A percentile compares a stretch with the other conserved stretches of the same genome.
These are phyloP conservation scores for Tetramorium bicarinatum DNA, from an alignment of 2,888 invertebrate genomes.

Conservation along the genomic window DNA sequence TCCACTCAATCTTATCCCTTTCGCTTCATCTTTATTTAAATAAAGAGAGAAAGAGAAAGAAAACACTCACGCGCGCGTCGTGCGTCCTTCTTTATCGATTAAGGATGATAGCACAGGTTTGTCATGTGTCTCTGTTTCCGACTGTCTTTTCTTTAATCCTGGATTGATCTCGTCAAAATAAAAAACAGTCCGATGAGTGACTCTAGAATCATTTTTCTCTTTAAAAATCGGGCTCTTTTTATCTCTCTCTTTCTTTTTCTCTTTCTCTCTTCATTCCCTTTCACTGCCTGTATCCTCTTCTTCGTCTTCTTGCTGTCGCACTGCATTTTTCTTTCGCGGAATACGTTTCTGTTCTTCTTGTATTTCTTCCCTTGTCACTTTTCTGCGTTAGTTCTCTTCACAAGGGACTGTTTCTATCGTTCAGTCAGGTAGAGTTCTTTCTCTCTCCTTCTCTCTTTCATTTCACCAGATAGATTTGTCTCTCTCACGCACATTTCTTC, in stretches of 20 bases:
- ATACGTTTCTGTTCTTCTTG: constrained; percentile 25
- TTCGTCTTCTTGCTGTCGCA: not conserved
- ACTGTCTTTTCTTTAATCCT: not conserved
- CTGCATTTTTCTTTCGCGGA: constrained; percentile 29
- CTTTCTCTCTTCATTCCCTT: not conserved
- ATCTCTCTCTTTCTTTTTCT: not conserved
- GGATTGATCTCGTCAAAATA: too few species aligned
- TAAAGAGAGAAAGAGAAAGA: not conserved
- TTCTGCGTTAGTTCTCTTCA: not conserved
- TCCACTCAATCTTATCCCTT: constrained; percentile 15
- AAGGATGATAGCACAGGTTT: constrained; percentile 16
- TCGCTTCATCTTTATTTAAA: not conserved
- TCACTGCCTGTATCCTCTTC: not conserved
- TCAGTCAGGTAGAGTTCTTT: constrained; percentile 16
- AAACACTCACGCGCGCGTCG: constrained; percentile 15
- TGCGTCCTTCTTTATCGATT: constrained; percentile 16
- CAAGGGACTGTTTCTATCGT: constrained; percentile 20
- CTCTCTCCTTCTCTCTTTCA: not conserved
- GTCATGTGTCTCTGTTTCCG: constrained; percentile 3
- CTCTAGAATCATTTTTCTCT: not conserved
- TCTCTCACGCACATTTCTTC: constrained; percentile 1
- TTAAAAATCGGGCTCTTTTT: not conserved
- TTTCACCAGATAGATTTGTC: not conserved
- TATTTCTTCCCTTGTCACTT: constrained; percentile 28
- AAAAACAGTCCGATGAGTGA: not conserved